phyloP scores from a whole-genome alignment of 2,888 invertebrate species.

The Oligia latruncula region DNA sequence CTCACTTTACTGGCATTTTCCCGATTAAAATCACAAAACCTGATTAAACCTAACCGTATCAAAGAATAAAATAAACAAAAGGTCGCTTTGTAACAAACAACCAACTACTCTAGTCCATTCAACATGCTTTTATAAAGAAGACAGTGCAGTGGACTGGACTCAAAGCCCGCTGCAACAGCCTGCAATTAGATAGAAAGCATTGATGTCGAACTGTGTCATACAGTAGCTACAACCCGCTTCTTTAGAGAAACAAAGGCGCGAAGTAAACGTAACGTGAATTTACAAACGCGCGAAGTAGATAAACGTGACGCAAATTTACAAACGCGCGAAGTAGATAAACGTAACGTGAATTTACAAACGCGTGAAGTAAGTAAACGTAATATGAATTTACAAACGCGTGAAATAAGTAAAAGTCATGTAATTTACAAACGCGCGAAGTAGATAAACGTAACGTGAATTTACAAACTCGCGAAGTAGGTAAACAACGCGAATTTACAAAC shows the following conservation, averaged over 20 bases:
- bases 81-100: neutral
- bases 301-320: too few relatives aligned
- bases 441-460: too few relatives aligned
- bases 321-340: too few relatives aligned
- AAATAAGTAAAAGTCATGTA: too few relatives aligned
- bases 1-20: too few relatives aligned
- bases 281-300: too few relatives aligned
- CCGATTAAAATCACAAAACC: neutral
- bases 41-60: too few relatives aligned
- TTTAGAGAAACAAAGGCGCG: neutral
- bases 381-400: too few relatives aligned
- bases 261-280: neutral
- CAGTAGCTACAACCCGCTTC: neutral
- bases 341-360: too few relatives aligned
- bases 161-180: neutral
- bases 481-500: too few relatives aligned
- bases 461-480: too few relatives aligned
- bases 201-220: slow-evolving; percentile 3
- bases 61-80: neutral
- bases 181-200: slow-evolving; percentile 26
- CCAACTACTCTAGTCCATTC: neutral
- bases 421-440: too few relatives aligned
- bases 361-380: neutral
- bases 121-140: neutral
- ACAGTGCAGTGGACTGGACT: neutral